These are phyloP conservation scores for Hoplostethus atlanticus DNA, from an alignment of 2,797 vertebrate genomes.

Conservation along the genomic window DNA sequence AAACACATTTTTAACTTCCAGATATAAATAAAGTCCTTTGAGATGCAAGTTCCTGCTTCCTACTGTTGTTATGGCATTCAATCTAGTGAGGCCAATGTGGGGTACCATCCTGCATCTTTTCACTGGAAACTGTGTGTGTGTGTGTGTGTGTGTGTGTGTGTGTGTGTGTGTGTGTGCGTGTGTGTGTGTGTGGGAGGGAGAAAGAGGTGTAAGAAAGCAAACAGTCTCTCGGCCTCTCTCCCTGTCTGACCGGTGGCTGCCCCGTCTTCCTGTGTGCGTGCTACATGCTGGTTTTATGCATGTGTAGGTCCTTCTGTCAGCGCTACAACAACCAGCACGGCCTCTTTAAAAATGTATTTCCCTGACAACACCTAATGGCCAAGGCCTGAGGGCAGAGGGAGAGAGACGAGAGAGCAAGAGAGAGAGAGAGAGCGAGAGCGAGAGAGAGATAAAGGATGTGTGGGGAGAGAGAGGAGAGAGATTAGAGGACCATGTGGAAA, in stretches of 20 bases:
- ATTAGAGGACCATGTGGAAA: background rate
- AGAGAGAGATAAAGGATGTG: constrained; percentile 45
- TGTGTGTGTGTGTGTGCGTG: background rate
- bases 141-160: background rate
- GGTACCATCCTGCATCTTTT: constrained; percentile 4
- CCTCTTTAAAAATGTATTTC: constrained; percentile 72
- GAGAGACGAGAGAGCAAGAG: background rate
- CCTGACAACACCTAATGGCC: constrained; percentile 70
- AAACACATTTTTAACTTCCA: constrained; percentile 44
- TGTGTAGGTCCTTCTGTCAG: constrained; percentile 34
- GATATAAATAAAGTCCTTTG: constrained; percentile 4
- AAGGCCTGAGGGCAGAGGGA: constrained; percentile 47
- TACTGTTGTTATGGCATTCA: background rate
- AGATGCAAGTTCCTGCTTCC: background rate
- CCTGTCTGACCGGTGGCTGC: constrained; percentile 6
- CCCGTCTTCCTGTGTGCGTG: constrained; percentile 22
- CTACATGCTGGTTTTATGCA: constrained; percentile 47
- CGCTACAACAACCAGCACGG: constrained; percentile 32
- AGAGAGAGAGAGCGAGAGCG: constrained; percentile 3
- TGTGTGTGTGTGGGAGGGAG: constrained; percentile 1
- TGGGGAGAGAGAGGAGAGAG: constrained; percentile 4
- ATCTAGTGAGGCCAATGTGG: background rate
- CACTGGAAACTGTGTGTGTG: background rate
- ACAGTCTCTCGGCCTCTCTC: background rate
- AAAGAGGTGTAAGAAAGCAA: constrained; percentile 21